phyloP scores from a whole-genome alignment of 2,888 invertebrate genomes.

The Epinotia demarniana region DNA sequence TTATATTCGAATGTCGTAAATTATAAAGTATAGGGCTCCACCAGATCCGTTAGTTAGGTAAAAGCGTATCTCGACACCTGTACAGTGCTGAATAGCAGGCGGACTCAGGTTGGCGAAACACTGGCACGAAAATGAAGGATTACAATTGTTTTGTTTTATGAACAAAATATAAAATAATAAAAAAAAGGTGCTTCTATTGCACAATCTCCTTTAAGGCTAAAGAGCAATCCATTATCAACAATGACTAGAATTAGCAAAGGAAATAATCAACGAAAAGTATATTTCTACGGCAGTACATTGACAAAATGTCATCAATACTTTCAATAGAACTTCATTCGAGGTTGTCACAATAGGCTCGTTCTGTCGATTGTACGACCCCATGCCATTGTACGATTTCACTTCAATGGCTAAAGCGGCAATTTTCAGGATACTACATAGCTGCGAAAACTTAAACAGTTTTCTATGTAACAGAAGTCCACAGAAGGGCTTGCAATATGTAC shows the following conservation, averaged over 20 bases:
- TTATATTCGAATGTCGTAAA: too few relatives aligned
- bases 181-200: neutral
- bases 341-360: constrained; percentile 68
- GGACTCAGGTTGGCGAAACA: too few relatives aligned
- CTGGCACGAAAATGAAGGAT: too few relatives aligned
- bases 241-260: constrained; percentile 4
- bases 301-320: constrained; percentile 51
- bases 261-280: constrained; percentile 27
- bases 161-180: neutral
- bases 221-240: constrained; percentile 5
- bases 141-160: too few relatives aligned
- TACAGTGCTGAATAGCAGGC: too few relatives aligned
- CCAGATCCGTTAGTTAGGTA: too few relatives aligned
- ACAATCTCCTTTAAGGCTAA: neutral
- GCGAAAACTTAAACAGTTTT: constrained; percentile 3
- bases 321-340: constrained; percentile 57
- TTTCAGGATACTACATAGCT: constrained; percentile 19
- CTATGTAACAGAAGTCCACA: neutral
- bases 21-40: too few relatives aligned
- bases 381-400: constrained; percentile 62
- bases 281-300: constrained; percentile 34
- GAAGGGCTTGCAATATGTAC: neutral
- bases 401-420: constrained; percentile 54
- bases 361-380: constrained; percentile 64
- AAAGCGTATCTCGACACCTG: too few relatives aligned